Base-by-base conservation (phyloP, 92 coral and sea anemone species). In the Isaurus tuberculatus region DNA sequence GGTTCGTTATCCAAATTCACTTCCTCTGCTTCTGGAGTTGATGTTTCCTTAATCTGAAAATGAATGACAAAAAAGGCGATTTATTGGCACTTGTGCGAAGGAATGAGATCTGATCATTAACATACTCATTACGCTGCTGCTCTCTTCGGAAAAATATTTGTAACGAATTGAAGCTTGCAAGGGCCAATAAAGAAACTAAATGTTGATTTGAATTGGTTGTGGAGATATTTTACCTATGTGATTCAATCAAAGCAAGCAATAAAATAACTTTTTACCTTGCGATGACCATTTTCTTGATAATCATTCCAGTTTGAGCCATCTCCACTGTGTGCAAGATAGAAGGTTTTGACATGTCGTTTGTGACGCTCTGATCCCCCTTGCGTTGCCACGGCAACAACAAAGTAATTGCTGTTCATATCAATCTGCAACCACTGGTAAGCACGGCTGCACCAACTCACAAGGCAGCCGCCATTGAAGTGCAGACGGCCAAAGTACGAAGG, bases 311-410 rank as follows among this genome's bases (percentile, higher is more conserved):
- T 49, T 31, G 63, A 14, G 42, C 28, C 30, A 33, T 73, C 28
- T 29, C 14, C 17, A 30, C 79, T 73, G 63, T 44, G 28, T 29
- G 79, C 29, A 14, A 73, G 63, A 26, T 28, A 48, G 64, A 44
- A 73, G 36, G 63, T 43, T 9, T 5, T 46, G 37, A 31, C 26
- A 42, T 73, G 30, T 3, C 0, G 34, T 15, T 29, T 29, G 51
- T 46, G 43, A 5, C 15, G 13, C 30, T 5, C 15, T 28, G n/a
- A 11, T n/a, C 61, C 49, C 25, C 79, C 79, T n/a, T 73, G 79
- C 20, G 79, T 73, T 73, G 79, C 79, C 25, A 73, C 79, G 15
- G 79, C 61, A 73, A 73, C 79, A 30, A 73, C 79, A 25, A 73
- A 42, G 25, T 73, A 22, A 22, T 5, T 73, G 2, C 17, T 74